A percentile compares a stretch with the other conserved stretches of the same genome.
phyloP scores from a whole-genome alignment of 2,888 invertebrate species.

The Apotomis betuletana region DNA sequence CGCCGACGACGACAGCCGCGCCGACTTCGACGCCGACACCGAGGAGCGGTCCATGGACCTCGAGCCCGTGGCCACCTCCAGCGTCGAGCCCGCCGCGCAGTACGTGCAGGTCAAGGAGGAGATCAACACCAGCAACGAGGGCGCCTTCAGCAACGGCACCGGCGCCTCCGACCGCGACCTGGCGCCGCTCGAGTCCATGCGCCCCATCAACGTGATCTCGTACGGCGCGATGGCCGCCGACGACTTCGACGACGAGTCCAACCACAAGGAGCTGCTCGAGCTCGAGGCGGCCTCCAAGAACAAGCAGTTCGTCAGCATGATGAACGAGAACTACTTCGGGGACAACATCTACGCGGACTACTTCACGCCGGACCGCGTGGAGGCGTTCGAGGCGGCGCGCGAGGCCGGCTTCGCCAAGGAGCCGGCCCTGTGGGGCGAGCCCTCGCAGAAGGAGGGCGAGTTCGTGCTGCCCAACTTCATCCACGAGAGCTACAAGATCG shows the following conservation, averaged over 20 bases:
- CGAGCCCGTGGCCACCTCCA: slow-evolving; percentile 57
- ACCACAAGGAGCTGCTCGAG: slow-evolving; percentile 70
- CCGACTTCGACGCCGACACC: slow-evolving; percentile 69
- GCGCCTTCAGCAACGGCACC: slow-evolving; percentile 64
- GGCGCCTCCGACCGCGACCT: slow-evolving; percentile 56
- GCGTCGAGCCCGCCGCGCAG: slow-evolving; percentile 47
- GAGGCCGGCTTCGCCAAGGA: slow-evolving; percentile 60
- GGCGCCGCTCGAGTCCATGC: slow-evolving; percentile 64
- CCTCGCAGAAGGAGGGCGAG: slow-evolving; percentile 72
- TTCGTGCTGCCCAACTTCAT: slow-evolving; percentile 78
- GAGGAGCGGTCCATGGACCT: slow-evolving; percentile 75
- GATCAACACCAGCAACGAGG: slow-evolving; percentile 69
- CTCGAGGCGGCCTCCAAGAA: slow-evolving; percentile 72
- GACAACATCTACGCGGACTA: slow-evolving; percentile 79
- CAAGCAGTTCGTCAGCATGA: slow-evolving; percentile 78
- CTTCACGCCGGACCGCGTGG: slow-evolving; percentile 74
- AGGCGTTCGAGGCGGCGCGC: slow-evolving; percentile 68
- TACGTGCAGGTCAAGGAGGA: slow-evolving; percentile 72
- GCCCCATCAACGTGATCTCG: slow-evolving; percentile 74
- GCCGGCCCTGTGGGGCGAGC: slow-evolving; percentile 71
- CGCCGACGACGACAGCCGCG: slow-evolving; percentile 55
- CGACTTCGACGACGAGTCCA: slow-evolving; percentile 73
- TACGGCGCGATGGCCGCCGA: slow-evolving; percentile 68
- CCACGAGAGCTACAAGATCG: slow-evolving; percentile 77
- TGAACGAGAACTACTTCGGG: slow-evolving; percentile 78